Evolutionary conservation across 2,113 vertebrate species (phyloP).

Genomic region (Campylomormyrus numenius): DNA sequence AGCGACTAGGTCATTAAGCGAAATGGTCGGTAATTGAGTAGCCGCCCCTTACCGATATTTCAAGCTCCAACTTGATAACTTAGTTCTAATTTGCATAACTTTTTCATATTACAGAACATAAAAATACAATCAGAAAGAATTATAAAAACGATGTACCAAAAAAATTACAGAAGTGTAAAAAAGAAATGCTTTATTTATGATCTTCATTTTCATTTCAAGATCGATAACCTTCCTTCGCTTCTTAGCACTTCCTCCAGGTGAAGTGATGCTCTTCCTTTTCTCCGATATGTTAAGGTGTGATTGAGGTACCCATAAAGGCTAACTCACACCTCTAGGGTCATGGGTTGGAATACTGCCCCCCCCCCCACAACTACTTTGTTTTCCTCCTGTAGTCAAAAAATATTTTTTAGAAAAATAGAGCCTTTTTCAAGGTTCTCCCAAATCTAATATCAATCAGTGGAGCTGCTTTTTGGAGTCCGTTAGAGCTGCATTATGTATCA

Average conservation of each 20-base stretch:
- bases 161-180: not conserved
- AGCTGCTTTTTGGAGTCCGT: not conserved
- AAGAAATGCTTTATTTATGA: not conserved
- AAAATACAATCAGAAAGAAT: not conserved
- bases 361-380: not conserved
- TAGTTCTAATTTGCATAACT: not conserved
- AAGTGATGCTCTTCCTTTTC: not conserved
- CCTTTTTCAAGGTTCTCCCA: not conserved
- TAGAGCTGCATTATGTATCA: not conserved
- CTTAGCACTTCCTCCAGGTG: not conserved
- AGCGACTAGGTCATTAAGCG: not conserved
- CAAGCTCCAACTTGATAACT: not conserved
- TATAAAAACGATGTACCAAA: not conserved
- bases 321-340: not conserved
- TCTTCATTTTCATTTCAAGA: not conserved
- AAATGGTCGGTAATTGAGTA: not conserved
- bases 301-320: not conserved
- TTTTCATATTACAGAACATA: not conserved
- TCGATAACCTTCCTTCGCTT: not conserved
- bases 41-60: not conserved
- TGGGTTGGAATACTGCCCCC: not conserved
- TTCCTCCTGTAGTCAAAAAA: not conserved
- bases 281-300: not conserved
- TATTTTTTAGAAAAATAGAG: not conserved
- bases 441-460: not conserved